Percentiles rank a stretch among this genome's conserved stretches.
phyloP scores from a whole-genome alignment of 2,113 vertebrate species.

The Nanorana parkeri region DNA sequence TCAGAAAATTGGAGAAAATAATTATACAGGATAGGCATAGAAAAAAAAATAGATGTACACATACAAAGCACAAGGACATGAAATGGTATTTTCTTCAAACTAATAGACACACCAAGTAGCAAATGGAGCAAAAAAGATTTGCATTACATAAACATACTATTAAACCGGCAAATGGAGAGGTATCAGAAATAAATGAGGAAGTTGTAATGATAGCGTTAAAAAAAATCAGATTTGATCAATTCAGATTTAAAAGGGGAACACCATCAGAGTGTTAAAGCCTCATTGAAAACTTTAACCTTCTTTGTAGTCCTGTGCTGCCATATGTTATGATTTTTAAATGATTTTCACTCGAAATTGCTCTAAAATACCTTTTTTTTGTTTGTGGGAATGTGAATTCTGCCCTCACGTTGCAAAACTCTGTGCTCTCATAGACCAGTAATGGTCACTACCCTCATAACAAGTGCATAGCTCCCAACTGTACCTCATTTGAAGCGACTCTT shows the following conservation, averaged over 20 bases:
- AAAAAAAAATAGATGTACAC: neutral
- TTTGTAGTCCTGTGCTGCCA: too few relatives aligned
- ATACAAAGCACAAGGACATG: slow-evolving; percentile 64
- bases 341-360: too few relatives aligned
- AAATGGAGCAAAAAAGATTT: slow-evolving; percentile 69
- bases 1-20: slow-evolving; percentile 64
- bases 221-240: slow-evolving; percentile 61
- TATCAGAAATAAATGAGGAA: slow-evolving; percentile 16
- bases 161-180: slow-evolving; percentile 8
- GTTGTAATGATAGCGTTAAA: slow-evolving; percentile 3
- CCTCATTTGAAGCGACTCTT: too few relatives aligned
- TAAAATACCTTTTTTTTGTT: too few relatives aligned
- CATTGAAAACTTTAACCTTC: too few relatives aligned
- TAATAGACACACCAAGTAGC: slow-evolving; percentile 70
- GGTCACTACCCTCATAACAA: too few relatives aligned
- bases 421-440: too few relatives aligned
- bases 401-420: too few relatives aligned
- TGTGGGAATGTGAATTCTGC: too few relatives aligned
- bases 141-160: slow-evolving; percentile 35
- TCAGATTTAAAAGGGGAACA: slow-evolving; percentile 61
- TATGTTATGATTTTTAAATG: too few relatives aligned
- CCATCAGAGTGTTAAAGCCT: neutral
- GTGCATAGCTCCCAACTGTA: too few relatives aligned
- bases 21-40: slow-evolving; percentile 58
- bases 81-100: slow-evolving; percentile 70